Conservation (phyloP, 2,888 invertebrate species). For the Thumatha senex region DNA sequence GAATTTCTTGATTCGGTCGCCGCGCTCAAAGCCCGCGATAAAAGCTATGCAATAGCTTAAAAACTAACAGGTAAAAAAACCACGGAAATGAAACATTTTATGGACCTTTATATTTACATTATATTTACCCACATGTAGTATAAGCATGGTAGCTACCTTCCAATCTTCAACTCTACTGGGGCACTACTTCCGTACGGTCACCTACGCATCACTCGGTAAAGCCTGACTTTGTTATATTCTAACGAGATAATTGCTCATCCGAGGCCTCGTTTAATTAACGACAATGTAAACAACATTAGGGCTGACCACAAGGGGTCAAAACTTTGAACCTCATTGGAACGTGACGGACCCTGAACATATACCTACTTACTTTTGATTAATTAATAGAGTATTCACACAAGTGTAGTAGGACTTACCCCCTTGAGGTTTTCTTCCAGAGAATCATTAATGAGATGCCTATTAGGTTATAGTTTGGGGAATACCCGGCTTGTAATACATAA, state of each 20-base stretch:
- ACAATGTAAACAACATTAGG: conserved; percentile 68
- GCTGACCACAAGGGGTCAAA: conserved; percentile 56
- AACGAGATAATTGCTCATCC: conserved; percentile 47
- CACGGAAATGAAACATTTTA: no score
- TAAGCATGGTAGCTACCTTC: no score
- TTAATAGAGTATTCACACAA: conserved; percentile 55
- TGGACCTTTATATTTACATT: no score
- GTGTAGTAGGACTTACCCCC: conserved; percentile 38
- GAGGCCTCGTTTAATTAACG: conserved; percentile 61
- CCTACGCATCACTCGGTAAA: no score
- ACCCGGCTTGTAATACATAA: not conserved
- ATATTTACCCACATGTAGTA: no score
- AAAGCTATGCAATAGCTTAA: no score
- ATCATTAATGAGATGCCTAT: conserved; percentile 32
- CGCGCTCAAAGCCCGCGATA: no score
- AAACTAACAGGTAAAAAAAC: no score
- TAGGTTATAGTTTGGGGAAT: conserved; percentile 30
- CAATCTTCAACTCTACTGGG: no score
- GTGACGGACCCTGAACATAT: conserved; percentile 38
- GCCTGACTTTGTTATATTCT: conserved; percentile 26
- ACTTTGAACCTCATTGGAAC: conserved; percentile 50
- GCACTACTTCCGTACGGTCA: no score
- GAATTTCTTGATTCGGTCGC: no score
- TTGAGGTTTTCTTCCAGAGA: conserved; percentile 42
- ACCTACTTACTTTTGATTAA: conserved; percentile 56